Percentiles rank a stretch among this genome's conserved stretches.
Evolutionary conservation across 2,797 vertebrate genomes (phyloP).

Genomic region (Danio albolineatus): DNA sequence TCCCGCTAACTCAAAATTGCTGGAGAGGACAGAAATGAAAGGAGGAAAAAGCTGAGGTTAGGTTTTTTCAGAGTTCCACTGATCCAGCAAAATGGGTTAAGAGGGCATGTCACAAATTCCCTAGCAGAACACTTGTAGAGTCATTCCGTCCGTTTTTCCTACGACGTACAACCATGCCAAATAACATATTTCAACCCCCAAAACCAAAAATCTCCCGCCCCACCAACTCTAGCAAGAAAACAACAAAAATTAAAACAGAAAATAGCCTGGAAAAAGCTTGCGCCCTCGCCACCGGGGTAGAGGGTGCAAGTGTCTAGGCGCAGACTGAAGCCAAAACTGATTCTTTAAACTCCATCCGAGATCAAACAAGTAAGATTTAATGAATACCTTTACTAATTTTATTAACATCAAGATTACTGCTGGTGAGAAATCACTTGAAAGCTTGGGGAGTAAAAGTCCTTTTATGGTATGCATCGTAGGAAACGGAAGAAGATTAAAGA

Average conservation of each 20-base stretch:
- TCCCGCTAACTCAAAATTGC: conserved; percentile 62
- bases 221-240: conserved; percentile 60
- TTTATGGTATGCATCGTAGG: not conserved
- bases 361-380: not conserved
- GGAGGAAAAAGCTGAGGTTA: conserved; percentile 68
- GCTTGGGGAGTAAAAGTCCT: conserved; percentile 2
- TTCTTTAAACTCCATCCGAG: conserved; percentile 57
- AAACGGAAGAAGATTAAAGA: conserved; percentile 5
- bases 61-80: conserved; percentile 65
- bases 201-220: conserved; percentile 24
- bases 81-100: conserved; percentile 71
- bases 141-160: conserved; percentile 13
- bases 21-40: conserved; percentile 53
- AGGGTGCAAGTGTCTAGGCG: conserved; percentile 46
- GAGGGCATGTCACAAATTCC: conserved; percentile 54
- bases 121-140: conserved; percentile 8
- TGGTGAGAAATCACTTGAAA: conserved; percentile 53
- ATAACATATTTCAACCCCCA: conserved; percentile 25
- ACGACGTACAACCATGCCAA: conserved; percentile 13
- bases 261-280: conserved; percentile 72
- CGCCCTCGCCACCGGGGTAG: conserved; percentile 30
- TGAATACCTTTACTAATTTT: conserved; percentile 21
- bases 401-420: conserved; percentile 33
- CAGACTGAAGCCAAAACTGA: conserved; percentile 70
- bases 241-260: conserved; percentile 73